Evolutionary conservation across 2,113 vertebrate species (phyloP), one percentile per base, ranked within the genome.

Genomic region (Python bivittatus): DNA sequence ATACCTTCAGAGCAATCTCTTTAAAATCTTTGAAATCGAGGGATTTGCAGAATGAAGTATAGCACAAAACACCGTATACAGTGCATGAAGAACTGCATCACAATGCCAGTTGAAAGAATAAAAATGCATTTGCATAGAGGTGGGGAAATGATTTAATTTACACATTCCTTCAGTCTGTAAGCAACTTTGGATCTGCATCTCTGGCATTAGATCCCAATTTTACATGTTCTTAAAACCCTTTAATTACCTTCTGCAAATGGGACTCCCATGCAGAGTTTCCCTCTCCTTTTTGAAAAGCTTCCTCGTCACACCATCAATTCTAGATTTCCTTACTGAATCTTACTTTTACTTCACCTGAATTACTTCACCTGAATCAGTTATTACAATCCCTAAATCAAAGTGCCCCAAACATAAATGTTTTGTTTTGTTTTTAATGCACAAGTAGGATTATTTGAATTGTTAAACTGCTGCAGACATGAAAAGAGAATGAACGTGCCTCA

Each of bases 71-170:
- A n/a, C 23, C 4, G 7, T 48, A 2, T 29, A 91, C 13, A 27
- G 52, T 53, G 25, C 11, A n/a, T 58, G 7, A 48, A 48, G 48
- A 48, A 48, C 48, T 48, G 5, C 48, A 48, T 13, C 7, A 84
- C 42, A 25, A 84, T 53, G 84, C 17, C 56, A 44, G 84, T 86
- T 53, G 44, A 61, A 91, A 86, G 84, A 25, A 86, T 53, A 52
- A 44, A 94, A 91, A 86, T 6, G 56, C 9, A 0, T 93, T 23
- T 56, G 90, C 15, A 58, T 38, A 94, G 1, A 33, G 88, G 9
- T 84, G 89, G 54, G 86, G 10, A 9, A 84, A 20, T 93, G 17
- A 88, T 95, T 93, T 84, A 91, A 93, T 44, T 42, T 92, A 88
- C 88, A 54, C 91, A 56, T 91, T 86, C 79, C 91, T 91, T 48